Conservation (phyloP, 2,888 invertebrate species). For the Tinea pellionella region DNA sequence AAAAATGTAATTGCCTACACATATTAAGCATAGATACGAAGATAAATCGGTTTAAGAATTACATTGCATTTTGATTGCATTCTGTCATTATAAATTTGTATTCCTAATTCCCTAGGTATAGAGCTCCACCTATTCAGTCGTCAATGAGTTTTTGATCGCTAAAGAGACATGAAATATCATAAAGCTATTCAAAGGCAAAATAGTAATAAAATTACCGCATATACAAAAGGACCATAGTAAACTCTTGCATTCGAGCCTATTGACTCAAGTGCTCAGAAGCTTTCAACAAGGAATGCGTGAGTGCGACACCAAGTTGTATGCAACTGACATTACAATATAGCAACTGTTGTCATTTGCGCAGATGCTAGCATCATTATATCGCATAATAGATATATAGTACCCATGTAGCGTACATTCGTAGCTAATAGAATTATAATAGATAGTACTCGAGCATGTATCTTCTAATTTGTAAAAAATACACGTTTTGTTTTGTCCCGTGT, state of each 20-base stretch:
- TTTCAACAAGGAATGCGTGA: conserved; percentile 5
- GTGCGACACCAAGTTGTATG: conserved; percentile 1
- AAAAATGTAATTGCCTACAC: neutral
- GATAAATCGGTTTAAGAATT: neutral
- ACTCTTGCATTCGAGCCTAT: conserved; percentile 22
- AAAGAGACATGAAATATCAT: no score
- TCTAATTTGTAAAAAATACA: no score
- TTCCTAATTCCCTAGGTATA: no score
- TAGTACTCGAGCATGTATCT: no score
- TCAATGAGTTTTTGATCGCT: no score
- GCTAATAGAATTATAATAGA: no score
- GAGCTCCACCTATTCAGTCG: no score
- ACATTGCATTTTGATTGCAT: neutral
- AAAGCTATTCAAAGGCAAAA: neutral
- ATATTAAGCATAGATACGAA: neutral
- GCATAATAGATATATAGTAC: no score
- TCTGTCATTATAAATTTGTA: no score
- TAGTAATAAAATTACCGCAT: neutral
- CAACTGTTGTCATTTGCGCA: neutral
- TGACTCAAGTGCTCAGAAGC: conserved; percentile 41
- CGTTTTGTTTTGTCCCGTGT: no score
- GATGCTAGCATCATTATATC: neutral
- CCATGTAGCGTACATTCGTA: no score
- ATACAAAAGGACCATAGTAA: neutral
- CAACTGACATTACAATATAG: conserved; percentile 12